These are phyloP conservation scores for Lasioglossum malachurum DNA, from an alignment of 2,888 invertebrate species.

Conservation along the genomic window DNA sequence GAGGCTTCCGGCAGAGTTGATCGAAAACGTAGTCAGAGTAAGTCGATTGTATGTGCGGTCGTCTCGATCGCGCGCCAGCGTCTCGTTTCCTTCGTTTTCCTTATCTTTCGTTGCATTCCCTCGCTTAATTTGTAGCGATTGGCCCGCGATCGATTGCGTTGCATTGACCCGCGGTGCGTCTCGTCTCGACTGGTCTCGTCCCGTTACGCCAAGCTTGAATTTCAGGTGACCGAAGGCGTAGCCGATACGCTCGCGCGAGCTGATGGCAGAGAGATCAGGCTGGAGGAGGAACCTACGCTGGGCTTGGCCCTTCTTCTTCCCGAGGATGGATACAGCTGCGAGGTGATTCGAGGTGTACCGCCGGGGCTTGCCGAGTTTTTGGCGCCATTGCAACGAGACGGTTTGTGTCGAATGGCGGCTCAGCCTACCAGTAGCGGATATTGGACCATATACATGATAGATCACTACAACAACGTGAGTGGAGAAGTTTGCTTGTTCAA, in stretches of 20 bases:
- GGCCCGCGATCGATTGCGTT: constrained; percentile 1
- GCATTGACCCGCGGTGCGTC: neutral
- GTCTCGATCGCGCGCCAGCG: neutral
- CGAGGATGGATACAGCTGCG: constrained; percentile 99
- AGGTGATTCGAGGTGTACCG: constrained; percentile 97
- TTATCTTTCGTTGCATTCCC: neutral
- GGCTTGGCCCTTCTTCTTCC: constrained; percentile 96
- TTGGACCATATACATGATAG: constrained; percentile 97
- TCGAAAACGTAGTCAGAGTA: constrained; percentile 87
- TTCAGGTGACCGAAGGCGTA: constrained; percentile 92
- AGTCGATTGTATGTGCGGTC: constrained; percentile 62
- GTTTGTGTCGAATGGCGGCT: constrained; percentile 95
- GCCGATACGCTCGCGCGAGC: constrained; percentile 96
- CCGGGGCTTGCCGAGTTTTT: constrained; percentile 96
- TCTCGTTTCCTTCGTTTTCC: neutral
- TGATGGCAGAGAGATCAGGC: constrained; percentile 94
- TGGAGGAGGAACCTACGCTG: constrained; percentile 97
- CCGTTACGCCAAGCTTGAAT: neutral
- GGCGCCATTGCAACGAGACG: constrained; percentile 92
- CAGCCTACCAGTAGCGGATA: constrained; percentile 96
- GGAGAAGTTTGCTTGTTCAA: neutral
- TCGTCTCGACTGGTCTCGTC: neutral
- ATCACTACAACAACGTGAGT: constrained; percentile 87
- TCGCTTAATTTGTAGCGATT: neutral
- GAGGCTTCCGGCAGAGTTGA: constrained; percentile 87